Evolutionary conservation across 1,140 invertebrate genomes (phyloP).

Genomic region (Eulimnadia texana): DNA sequence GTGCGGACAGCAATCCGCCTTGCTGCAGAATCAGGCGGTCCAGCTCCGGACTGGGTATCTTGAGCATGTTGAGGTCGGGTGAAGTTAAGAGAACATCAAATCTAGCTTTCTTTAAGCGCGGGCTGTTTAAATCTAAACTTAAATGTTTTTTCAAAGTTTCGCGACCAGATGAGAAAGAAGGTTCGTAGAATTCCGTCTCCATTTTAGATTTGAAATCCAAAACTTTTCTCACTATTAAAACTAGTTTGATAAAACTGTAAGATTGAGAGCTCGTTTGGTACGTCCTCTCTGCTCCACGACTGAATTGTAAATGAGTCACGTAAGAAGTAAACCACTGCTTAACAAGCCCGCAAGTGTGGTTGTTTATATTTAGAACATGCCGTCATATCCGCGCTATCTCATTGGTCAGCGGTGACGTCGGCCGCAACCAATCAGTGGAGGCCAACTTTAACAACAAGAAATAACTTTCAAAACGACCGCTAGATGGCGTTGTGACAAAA

Average conservation of each 20-base stretch:
- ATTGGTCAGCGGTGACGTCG: background rate
- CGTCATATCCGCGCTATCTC: background rate
- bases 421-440: background rate
- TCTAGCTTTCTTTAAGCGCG: constrained; percentile 25
- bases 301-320: background rate
- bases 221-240: constrained; percentile 9
- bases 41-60: constrained; percentile 69
- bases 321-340: background rate
- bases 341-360: background rate
- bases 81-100: constrained; percentile 44
- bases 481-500: background rate
- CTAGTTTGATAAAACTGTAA: no score
- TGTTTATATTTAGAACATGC: background rate
- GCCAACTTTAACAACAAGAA: no score
- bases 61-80: constrained; percentile 70
- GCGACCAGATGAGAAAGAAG: background rate
- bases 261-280: no score
- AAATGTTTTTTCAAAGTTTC: constrained; percentile 40
- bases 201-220: constrained; percentile 8
- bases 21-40: constrained; percentile 66
- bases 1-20: constrained; percentile 40
- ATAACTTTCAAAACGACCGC: background rate
- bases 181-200: background rate
- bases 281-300: no score
- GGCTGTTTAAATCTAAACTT: constrained; percentile 58